These are phyloP conservation scores for Drosophila koepferae DNA, from an alignment of 2,888 invertebrate genomes.

Conservation along the genomic window DNA sequence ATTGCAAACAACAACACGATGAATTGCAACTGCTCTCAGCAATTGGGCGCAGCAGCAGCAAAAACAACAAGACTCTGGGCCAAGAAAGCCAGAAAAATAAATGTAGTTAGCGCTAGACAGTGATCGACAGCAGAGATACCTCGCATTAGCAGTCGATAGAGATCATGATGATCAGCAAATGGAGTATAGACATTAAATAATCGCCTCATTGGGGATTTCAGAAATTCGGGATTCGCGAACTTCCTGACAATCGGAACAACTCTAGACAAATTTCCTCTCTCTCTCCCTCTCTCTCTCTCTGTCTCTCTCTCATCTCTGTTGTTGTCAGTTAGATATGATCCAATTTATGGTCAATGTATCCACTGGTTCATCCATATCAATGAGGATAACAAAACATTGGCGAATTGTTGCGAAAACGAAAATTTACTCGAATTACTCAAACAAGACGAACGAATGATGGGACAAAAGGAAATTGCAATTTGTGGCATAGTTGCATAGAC, in stretches of 20 bases:
- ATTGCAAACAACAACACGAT: conserved; percentile 54
- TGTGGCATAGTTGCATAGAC: conserved; percentile 45
- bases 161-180: no score
- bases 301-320: no score
- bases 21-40: conserved; percentile 47
- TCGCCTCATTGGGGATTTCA: no score
- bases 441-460: conserved; percentile 58
- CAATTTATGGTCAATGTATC: background rate
- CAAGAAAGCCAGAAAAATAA: background rate
- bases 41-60: conserved; percentile 32
- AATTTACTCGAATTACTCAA: conserved; percentile 58
- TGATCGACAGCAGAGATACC: conserved; percentile 15
- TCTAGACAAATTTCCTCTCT: no score
- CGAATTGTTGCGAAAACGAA: conserved; percentile 51
- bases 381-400: conserved; percentile 48
- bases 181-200: no score
- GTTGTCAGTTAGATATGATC: background rate
- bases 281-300: no score
- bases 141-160: background rate
- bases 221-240: no score
- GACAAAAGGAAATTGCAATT: conserved; percentile 48
- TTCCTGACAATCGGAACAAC: no score
- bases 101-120: no score
- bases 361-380: background rate
- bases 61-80: conserved; percentile 10